Evolutionary conservation across 1,140 invertebrate genomes (phyloP).

Genomic region (Drosophila mauritiana): DNA sequence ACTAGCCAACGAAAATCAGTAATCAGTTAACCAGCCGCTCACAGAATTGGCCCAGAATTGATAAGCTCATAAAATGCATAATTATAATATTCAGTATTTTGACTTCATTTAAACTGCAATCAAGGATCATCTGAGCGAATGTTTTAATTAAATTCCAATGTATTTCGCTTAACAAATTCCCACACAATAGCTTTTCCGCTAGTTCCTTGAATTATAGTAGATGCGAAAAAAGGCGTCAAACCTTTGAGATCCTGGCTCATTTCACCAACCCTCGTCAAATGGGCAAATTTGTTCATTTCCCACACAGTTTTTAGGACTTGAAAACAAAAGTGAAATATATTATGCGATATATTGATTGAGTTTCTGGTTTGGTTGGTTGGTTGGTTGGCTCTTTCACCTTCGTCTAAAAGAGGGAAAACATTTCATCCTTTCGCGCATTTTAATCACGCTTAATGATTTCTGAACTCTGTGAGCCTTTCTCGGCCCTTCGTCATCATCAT

Average conservation of each 20-base stretch:
- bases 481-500: conserved; percentile 22
- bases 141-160: background rate
- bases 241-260: background rate
- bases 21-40: too few relatives aligned
- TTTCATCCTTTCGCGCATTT: conserved; percentile 69
- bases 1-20: too few relatives aligned
- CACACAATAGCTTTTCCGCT: background rate
- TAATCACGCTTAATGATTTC: conserved; percentile 69
- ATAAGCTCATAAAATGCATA: too few relatives aligned
- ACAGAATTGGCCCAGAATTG: too few relatives aligned
- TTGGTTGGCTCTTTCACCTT: conserved; percentile 2
- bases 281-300: conserved; percentile 49
- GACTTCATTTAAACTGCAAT: too few relatives aligned
- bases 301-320: conserved; percentile 14
- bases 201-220: background rate
- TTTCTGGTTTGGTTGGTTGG: conserved; percentile 4
- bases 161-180: background rate
- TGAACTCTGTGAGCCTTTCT: conserved; percentile 29
- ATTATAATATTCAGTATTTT: too few relatives aligned
- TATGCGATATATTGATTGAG: conserved; percentile 34
- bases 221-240: background rate
- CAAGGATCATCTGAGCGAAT: too few relatives aligned
- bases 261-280: conserved; percentile 44
- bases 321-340: conserved; percentile 43
- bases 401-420: conserved; percentile 35